Conservation (phyloP, 53 echinoderm and acorn worm genomes). For the Mesocentrotus franciscanus region DNA sequence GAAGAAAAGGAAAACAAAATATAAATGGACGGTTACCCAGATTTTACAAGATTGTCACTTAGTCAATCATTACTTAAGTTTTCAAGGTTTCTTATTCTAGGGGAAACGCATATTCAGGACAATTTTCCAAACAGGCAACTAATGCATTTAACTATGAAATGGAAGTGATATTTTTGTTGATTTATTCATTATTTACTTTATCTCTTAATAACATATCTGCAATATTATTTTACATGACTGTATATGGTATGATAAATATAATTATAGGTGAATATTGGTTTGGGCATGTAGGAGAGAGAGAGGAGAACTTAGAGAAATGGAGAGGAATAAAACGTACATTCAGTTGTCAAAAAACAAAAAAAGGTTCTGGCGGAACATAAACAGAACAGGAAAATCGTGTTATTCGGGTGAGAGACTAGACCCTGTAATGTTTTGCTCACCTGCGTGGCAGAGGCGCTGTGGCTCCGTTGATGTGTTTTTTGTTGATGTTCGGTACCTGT, state of each 20-base stretch:
- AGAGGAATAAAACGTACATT: neutral
- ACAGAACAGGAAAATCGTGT: neutral
- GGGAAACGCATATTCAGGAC: neutral
- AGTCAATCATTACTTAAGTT: neutral
- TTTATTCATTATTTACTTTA: too few species aligned
- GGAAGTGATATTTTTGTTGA: too few species aligned
- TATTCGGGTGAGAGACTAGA: neutral
- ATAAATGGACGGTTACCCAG: neutral
- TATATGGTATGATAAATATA: too few species aligned
- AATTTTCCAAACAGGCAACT: too few species aligned
- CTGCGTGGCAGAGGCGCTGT: neutral
- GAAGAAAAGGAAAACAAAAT: neutral
- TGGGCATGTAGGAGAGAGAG: neutral
- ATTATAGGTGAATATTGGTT: neutral
- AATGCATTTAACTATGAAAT: too few species aligned
- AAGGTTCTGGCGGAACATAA: neutral
- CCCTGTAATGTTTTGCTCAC: slow-evolving; percentile 5
- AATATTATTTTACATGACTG: too few species aligned
- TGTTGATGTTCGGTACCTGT: neutral
- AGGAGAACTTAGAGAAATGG: neutral
- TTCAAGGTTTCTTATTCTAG: neutral
- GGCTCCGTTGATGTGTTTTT: neutral
- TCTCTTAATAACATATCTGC: too few species aligned
- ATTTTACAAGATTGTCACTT: neutral
- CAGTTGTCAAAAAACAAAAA: neutral